Base-by-base conservation (phyloP, 2,888 invertebrate genomes). In the Neria commutata region DNA sequence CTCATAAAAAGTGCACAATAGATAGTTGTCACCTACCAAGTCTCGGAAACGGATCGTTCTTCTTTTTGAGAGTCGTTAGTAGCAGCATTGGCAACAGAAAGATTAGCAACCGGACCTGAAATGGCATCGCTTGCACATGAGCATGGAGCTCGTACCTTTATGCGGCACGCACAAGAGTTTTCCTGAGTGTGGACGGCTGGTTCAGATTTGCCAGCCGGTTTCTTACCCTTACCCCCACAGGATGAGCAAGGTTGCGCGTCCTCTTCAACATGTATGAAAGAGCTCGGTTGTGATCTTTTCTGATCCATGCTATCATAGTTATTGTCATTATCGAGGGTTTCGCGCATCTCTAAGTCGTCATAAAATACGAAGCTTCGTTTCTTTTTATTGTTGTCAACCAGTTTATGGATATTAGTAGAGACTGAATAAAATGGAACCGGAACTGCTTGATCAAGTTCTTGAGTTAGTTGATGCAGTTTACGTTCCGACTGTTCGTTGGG, bases 331-430 rank as follows among this genome's bases (percentile, higher is more conserved):
- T 55, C 50, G 37, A 64, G 54, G 1, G 55, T 60, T 11, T 67
- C 67, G 8, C 56, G 63, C 34, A 67, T 58, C 11, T 62, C 61
- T 23, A 69, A 50, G 56, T 68, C 67, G 42, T 69, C 70, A 37
- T 68, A 67, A 11, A 64, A 42, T 0, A 65, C 6, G 19, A 48
- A 63, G 25, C 61, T 63, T 25, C 59, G 42, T 34, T 61, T 63
- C 21, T 48, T 54, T 23, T 34, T 49, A 1, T 57, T n/a, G 2
- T 61, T 61, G 3, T 52, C 42, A 19, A 3, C 17, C 5, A 45
- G 2, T 45, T 29, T 29, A 11, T 3, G 42, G 6, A 4, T n/a
- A 37, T 37, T 37, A 11, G 11, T 6, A 29, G 29, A 8, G 11
- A 11, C 29, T 37, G 10, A 14, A 37, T 4, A 8, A 37, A 11